Evolutionary conservation across 2,113 vertebrate genomes (phyloP).

Genomic region (Rhinogobius similis): DNA sequence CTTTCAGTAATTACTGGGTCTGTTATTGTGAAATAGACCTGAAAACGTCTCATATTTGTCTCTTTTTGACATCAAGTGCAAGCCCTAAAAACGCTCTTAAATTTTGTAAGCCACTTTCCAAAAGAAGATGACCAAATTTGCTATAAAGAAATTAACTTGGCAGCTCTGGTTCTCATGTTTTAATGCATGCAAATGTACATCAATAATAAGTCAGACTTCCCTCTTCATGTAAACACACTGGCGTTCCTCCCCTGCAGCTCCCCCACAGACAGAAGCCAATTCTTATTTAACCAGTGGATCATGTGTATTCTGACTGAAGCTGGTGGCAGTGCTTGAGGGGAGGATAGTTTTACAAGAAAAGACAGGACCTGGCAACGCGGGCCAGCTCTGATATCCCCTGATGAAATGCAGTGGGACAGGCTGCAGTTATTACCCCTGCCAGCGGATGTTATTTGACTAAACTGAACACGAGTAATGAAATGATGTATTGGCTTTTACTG

Average conservation of each 20-base stretch:
- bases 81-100: too few relatives aligned
- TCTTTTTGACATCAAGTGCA: too few relatives aligned
- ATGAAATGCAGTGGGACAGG: conserved; percentile 66
- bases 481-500: conserved; percentile 71
- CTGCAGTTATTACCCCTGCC: conserved; percentile 61
- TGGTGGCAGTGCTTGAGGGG: conserved; percentile 28
- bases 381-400: conserved; percentile 51
- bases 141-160: too few relatives aligned
- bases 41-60: too few relatives aligned
- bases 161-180: neutral
- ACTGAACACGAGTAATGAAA: conserved; percentile 64
- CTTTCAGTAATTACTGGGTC: too few relatives aligned
- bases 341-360: conserved; percentile 67
- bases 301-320: conserved; percentile 48
- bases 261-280: conserved; percentile 18
- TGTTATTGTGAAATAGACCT: too few relatives aligned
- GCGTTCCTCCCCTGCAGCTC: conserved; percentile 20
- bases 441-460: conserved; percentile 72
- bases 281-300: conserved; percentile 66
- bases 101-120: too few relatives aligned
- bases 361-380: conserved; percentile 44
- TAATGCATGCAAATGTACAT: neutral
- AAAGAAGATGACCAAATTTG: too few relatives aligned
- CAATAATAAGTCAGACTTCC: neutral
- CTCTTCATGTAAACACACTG: conserved; percentile 1